Evolutionary conservation across 2,113 vertebrate genomes (phyloP).

Genomic region (Siniperca chuatsi): DNA sequence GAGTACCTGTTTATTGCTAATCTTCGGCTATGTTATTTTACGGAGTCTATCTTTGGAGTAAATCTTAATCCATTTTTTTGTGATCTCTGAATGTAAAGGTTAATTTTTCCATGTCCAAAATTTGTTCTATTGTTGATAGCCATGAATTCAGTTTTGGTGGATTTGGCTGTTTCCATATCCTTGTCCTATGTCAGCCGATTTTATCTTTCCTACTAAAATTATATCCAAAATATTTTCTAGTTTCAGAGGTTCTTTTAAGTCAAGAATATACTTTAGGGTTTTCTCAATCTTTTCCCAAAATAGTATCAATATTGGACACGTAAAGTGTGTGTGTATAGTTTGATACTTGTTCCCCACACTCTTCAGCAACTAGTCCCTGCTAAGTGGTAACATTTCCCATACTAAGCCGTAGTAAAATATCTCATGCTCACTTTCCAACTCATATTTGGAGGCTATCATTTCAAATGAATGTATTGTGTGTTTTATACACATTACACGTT

Average conservation of each 20-base stretch:
- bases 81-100: not conserved
- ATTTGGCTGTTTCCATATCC: not conserved
- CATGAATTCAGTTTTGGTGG: not conserved
- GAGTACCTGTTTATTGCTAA: not conserved
- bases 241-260: not conserved
- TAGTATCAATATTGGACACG: not conserved
- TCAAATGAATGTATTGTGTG: no score
- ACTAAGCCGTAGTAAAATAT: not conserved
- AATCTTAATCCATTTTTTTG: not conserved
- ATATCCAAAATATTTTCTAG: not conserved
- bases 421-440: not conserved
- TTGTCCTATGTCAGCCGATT: not conserved
- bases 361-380: not conserved
- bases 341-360: not conserved
- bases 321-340: not conserved
- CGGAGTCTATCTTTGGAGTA: not conserved
- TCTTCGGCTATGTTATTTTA: not conserved
- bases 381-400: not conserved
- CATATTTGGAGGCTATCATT: no score
- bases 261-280: not conserved
- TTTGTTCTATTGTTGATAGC: not conserved
- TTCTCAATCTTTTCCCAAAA: not conserved
- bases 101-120: not conserved
- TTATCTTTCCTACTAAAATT: not conserved
- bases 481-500: no score